Conservation (phyloP, 2,888 invertebrate genomes). For the Anodontia alba region DNA sequence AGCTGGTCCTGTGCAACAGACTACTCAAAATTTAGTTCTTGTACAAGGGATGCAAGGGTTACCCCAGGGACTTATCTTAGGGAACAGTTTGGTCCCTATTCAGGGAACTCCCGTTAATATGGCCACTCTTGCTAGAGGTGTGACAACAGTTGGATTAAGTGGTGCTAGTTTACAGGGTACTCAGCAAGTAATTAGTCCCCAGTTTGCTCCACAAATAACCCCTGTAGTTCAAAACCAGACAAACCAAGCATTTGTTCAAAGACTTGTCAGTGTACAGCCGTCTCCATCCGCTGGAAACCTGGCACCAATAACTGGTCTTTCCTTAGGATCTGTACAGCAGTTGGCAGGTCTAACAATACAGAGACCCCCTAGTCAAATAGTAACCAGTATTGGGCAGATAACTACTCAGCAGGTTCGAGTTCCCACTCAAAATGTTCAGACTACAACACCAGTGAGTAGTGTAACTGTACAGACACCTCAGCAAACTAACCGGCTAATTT, state of each 20-base stretch:
- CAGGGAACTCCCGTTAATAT: constrained; percentile 52
- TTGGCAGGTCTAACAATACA: constrained; percentile 2
- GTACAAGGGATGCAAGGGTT: constrained; percentile 58
- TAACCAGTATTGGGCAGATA: constrained; percentile 21
- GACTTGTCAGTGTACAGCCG: constrained; percentile 41
- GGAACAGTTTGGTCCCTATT: constrained; percentile 53
- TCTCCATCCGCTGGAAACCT: constrained; percentile 13
- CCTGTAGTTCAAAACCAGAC: constrained; percentile 25
- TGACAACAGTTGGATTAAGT: constrained; percentile 41
- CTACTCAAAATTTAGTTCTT: constrained; percentile 52
- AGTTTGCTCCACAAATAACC: constrained; percentile 42
- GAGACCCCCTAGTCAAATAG: constrained; percentile 4
- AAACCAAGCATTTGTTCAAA: constrained; percentile 40
- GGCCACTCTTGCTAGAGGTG: constrained; percentile 33
- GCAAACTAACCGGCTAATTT: background rate
- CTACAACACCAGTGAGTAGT: background rate
- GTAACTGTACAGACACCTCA: background rate
- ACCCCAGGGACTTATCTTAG: constrained; percentile 49
- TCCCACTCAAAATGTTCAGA: constrained; percentile 35
- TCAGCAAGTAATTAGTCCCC: background rate
- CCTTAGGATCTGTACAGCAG: constrained; percentile 5
- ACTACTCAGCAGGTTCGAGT: constrained; percentile 18
- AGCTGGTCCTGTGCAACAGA: background rate
- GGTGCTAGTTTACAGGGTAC: constrained; percentile 39
- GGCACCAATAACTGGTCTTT: constrained; percentile 13